Percentiles rank a stretch among this genome's conserved stretches.
phyloP scores from a whole-genome alignment of 2,797 vertebrate genomes.

The Myotis daubentonii region DNA sequence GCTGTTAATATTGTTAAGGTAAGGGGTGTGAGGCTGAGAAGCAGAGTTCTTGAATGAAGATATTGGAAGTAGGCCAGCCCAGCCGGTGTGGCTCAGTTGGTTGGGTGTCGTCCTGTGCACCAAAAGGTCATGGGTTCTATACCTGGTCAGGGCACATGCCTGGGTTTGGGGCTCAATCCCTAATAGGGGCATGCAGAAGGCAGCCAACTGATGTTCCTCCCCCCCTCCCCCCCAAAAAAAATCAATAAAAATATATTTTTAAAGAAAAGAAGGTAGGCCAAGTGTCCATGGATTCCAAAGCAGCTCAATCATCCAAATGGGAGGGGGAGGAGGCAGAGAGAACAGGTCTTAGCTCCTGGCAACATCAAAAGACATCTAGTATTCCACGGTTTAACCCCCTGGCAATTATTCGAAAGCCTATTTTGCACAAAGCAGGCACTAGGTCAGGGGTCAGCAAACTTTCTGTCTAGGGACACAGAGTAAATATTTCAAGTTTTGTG shows the following conservation, averaged over 20 bases:
- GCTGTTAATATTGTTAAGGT: background rate
- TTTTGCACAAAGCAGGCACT: background rate
- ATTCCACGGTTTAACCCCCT: background rate
- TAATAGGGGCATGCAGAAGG: no score
- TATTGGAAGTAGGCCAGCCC: no score
- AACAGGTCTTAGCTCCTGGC: no score
- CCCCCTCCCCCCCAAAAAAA: no score
- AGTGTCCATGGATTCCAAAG: no score
- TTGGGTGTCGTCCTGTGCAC: no score
- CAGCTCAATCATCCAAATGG: background rate
- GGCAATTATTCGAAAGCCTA: background rate
- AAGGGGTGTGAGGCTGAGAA: background rate
- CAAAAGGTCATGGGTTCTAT: no score
- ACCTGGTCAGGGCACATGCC: no score
- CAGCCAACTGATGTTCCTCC: no score
- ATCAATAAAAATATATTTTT: no score
- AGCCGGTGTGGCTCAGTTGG: no score
- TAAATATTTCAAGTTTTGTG: background rate
- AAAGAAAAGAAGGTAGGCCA: background rate
- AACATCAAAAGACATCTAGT: background rate
- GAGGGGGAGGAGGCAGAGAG: rapidly evolving
- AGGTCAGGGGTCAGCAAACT: background rate
- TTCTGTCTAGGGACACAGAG: background rate
- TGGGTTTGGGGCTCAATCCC: no score
- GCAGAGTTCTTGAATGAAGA: background rate